Evolutionary conservation across 2,797 vertebrate species (phyloP).

Genomic region (Poeciliopsis infans): DNA sequence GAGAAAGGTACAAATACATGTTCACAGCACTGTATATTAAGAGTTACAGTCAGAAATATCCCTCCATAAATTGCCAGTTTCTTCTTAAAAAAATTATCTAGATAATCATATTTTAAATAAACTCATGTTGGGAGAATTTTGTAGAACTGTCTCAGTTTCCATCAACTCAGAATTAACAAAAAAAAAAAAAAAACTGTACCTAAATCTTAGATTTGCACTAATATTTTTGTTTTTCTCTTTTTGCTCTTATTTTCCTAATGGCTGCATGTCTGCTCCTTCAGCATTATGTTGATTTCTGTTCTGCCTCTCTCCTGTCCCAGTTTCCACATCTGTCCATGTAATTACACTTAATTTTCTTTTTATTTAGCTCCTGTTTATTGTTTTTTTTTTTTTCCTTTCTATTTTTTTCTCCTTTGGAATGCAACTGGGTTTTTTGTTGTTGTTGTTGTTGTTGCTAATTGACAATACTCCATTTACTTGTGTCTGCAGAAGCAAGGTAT

Average conservation of each 20-base stretch:
- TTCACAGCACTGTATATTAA: background rate
- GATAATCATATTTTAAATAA: constrained; percentile 1
- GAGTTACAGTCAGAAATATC: background rate
- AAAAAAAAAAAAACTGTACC: constrained; percentile 8
- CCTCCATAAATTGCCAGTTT: background rate
- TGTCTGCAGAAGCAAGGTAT: constrained; percentile 32
- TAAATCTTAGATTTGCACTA: constrained; percentile 75
- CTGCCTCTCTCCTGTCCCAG: constrained; percentile 91
- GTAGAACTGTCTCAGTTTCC: constrained; percentile 2
- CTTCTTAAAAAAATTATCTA: constrained; percentile 1
- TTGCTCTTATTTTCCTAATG: constrained; percentile 75
- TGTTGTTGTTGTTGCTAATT: constrained; percentile 39
- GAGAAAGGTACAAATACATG: background rate
- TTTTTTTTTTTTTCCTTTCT: constrained; percentile 1
- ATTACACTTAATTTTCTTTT: constrained; percentile 62
- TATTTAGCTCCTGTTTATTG: constrained; percentile 19
- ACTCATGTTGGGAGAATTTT: background rate
- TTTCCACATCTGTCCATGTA: constrained; percentile 91
- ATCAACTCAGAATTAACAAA: constrained; percentile 16
- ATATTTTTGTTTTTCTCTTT: constrained; percentile 61
- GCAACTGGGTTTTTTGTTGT: constrained; percentile 17
- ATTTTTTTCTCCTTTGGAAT: constrained; percentile 38
- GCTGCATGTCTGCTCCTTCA: constrained; percentile 72
- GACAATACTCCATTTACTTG: constrained; percentile 67
- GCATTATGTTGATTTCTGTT: constrained; percentile 94